These are phyloP conservation scores for Hanleya hanleyi DNA, from an alignment of 2,888 invertebrate genomes.

Conservation along the genomic window DNA sequence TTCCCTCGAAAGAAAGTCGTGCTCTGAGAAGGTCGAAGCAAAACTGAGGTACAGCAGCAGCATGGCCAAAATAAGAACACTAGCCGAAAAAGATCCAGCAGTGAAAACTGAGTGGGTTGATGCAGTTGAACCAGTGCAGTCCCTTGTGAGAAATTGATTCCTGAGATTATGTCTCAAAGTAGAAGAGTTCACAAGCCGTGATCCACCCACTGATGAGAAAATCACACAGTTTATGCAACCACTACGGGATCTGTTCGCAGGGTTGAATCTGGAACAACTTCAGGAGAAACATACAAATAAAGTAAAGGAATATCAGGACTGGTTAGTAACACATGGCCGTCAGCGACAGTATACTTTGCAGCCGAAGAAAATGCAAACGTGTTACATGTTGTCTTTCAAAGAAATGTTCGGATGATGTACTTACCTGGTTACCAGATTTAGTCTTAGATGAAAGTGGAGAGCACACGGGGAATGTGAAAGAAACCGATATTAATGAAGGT, in stretches of 20 bases:
- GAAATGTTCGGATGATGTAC: not conserved
- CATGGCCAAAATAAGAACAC: constrained; percentile 15
- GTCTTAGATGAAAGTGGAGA: constrained; percentile 22
- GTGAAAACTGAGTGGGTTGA: constrained; percentile 15
- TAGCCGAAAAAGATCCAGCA: constrained; percentile 12
- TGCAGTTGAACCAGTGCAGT: constrained; percentile 21
- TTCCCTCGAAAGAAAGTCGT: not conserved
- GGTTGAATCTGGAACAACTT: too few relatives aligned
- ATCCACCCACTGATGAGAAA: constrained; percentile 19
- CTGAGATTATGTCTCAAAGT: constrained; percentile 24
- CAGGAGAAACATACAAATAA: constrained; percentile 14
- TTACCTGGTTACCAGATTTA: constrained; percentile 36
- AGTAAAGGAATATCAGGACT: constrained; percentile 15
- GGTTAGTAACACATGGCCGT: constrained; percentile 30
- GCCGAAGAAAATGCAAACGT: constrained; percentile 33
- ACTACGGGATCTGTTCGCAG: constrained; percentile 23
- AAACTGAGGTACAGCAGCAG: constrained; percentile 8
- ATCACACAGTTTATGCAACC: constrained; percentile 21
- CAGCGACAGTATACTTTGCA: constrained; percentile 30
- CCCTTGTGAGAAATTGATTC: constrained; percentile 19
- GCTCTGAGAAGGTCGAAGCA: constrained; percentile 9
- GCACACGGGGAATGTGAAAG: constrained; percentile 21
- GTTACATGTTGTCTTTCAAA: constrained; percentile 24
- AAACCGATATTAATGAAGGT: constrained; percentile 10
- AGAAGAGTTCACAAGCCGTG: constrained; percentile 4